phyloP scores from a whole-genome alignment of 2,888 invertebrate species.

The Mantis religiosa region DNA sequence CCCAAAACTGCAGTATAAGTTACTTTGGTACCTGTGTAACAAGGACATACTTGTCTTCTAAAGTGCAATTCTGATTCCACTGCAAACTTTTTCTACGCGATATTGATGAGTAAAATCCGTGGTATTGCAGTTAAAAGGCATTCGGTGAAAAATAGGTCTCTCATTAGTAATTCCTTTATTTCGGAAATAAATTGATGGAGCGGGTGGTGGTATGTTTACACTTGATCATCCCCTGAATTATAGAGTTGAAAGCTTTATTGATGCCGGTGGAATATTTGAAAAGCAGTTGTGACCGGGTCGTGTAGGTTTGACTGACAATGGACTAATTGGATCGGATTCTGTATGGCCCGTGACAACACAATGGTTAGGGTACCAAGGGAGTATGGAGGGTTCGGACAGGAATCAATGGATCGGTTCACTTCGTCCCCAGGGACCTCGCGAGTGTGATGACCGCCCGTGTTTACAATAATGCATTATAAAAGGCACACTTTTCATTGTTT shows the following conservation, averaged over 20 bases:
- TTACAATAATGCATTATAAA: slow-evolving; percentile 12
- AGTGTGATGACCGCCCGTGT: slow-evolving; percentile 1
- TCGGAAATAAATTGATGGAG: not conserved
- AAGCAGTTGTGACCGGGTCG: slow-evolving; percentile 19
- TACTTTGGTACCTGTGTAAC: no score
- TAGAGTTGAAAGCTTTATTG: not conserved
- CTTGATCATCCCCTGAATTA: slow-evolving; percentile 3
- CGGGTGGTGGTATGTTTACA: not conserved
- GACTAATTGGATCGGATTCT: slow-evolving; percentile 17
- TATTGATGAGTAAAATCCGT: no score
- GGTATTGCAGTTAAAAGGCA: not conserved
- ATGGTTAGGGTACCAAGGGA: not conserved
- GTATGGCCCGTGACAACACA: not conserved
- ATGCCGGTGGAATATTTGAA: slow-evolving; percentile 19
- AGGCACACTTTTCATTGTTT: not conserved
- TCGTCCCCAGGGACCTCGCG: not conserved
- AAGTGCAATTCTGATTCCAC: no score
- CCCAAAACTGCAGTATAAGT: no score
- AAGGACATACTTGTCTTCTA: no score
- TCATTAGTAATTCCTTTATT: not conserved
- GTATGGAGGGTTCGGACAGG: not conserved
- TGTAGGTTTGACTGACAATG: slow-evolving; percentile 10
- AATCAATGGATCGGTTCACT: not conserved
- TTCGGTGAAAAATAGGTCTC: not conserved
- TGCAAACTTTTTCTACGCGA: no score